Evolutionary conservation across 1,140 invertebrate genomes (phyloP), one percentile per base, ranked within the genome.

Genomic region (Tetragonula clypearis): DNA sequence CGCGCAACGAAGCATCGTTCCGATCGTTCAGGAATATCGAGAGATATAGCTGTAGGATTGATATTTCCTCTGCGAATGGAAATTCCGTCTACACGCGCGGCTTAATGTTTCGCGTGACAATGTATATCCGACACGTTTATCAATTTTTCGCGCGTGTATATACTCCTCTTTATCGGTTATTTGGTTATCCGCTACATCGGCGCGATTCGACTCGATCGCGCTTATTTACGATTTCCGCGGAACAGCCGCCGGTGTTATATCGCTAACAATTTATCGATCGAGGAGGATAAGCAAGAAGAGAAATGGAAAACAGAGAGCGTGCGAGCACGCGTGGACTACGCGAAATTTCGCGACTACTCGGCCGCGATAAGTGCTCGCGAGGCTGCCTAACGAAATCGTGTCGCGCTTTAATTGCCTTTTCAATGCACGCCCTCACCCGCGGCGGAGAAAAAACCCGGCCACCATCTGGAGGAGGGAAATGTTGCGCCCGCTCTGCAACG

Each of bases 151-250:
- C 53, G 3, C 55, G 2, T 58, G 49, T 56, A 68, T 56, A 49
- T 30, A 21, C 8, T 3, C 69, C n/a, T 62, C 74, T 66, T 75
- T 56, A 30, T 66, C 72, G 72, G 21, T n/a, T 12, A 19, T 9
- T 17, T 6, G 73, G 53, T 53, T 58, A 68, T 56, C 17, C 23
- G 58, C 19, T 9, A 12, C 60, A 14, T 49, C 26, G 41, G 41
- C 41, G 60, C 55, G 60, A 58, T 35, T 23, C 65, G 30, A 68
- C n/a, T 74, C 73, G 62, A 55, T 58, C 73, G 11, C 12, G 58
- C 19, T 76, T 82, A 76, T 77, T 83, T 83, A 83, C 62, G 65
- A 76, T 77, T 76, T 83, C 73, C 73, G 72, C 14, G 30, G 41
- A 49, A 35, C 53, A 9, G 49, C 11, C 2, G 19, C 9, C 17